Conservation (phyloP, 64 coral and sea anemone species). For the Montipora efflorescens region DNA sequence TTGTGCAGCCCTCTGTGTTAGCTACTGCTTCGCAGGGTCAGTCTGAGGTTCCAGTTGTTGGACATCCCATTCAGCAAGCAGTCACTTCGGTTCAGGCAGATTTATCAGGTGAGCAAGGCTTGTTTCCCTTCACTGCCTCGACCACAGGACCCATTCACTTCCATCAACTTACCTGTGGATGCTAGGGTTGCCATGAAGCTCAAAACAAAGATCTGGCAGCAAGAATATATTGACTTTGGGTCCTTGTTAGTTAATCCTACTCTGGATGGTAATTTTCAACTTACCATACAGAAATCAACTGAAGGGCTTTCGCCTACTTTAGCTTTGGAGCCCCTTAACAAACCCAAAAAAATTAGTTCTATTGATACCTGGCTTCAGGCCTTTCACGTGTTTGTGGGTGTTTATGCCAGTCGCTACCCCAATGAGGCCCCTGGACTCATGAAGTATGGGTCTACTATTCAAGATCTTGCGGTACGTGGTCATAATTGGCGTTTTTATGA, state of each 20-base stretch:
- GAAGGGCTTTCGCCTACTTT: not conserved
- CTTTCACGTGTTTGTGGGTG: conserved; percentile 27
- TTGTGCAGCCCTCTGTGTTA: no score
- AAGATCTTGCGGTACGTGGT: conserved; percentile 14
- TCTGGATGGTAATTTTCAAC: not conserved
- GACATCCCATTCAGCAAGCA: not conserved
- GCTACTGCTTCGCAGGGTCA: no score
- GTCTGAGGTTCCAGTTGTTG: not conserved
- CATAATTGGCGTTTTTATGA: conserved; percentile 23
- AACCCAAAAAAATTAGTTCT: not conserved
- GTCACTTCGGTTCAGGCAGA: not conserved
- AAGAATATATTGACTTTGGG: not conserved
- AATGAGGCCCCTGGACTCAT: conserved; percentile 13
- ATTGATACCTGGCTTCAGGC: not conserved
- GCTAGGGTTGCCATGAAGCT: not conserved
- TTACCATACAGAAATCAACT: not conserved
- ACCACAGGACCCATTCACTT: not conserved
- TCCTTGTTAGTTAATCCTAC: not conserved
- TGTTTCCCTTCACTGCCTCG: not conserved
- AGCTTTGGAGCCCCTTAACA: not conserved
- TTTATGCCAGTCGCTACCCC: not conserved
- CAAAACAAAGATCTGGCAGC: not conserved
- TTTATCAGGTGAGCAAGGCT: not conserved
- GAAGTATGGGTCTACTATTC: conserved; percentile 31
- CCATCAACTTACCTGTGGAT: not conserved